Percentiles rank a stretch among this genome's conserved stretches.
phyloP scores from a whole-genome alignment of 1,140 invertebrate species.

The Solenopsis fugax region DNA sequence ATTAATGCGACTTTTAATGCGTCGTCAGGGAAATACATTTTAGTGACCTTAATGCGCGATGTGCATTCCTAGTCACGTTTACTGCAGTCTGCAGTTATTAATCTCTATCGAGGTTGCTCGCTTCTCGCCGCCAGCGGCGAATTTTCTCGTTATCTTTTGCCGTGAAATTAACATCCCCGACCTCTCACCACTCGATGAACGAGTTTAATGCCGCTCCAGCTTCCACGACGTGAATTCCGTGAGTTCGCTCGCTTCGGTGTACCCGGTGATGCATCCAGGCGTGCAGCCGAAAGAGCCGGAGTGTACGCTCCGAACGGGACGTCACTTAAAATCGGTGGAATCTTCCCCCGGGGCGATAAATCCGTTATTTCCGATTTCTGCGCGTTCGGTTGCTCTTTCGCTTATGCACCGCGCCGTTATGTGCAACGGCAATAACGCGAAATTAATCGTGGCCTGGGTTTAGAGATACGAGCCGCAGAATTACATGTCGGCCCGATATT shows the following conservation, averaged over 20 bases:
- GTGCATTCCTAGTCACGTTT: conserved; percentile 33
- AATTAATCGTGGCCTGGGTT: conserved; percentile 53
- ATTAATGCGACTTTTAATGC: conserved; percentile 8
- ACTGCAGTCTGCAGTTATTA: conserved; percentile 21
- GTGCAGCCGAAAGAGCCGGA: conserved; percentile 18
- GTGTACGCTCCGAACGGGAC: background rate
- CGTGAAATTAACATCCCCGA: conserved; percentile 55
- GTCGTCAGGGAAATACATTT: conserved; percentile 2
- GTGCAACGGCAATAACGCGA: conserved; percentile 46
- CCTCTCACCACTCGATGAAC: conserved; percentile 6
- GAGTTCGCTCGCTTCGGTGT: conserved; percentile 8
- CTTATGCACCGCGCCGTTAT: background rate
- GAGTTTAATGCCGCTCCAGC: conserved; percentile 41
- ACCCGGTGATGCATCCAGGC: conserved; percentile 14
- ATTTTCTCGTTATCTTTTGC: conserved; percentile 50
- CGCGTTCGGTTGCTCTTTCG: conserved; percentile 7
- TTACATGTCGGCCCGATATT: conserved; percentile 52
- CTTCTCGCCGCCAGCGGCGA: conserved; percentile 9
- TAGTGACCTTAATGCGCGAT: background rate
- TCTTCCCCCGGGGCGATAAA: conserved; percentile 49
- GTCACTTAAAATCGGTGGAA: conserved; percentile 57
- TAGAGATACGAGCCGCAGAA: conserved; percentile 54
- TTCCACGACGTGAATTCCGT: conserved; percentile 20
- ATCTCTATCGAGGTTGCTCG: conserved; percentile 26
- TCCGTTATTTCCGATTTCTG: conserved; percentile 57